These are phyloP conservation scores for Propsilocerus akamusi DNA, from an alignment of 1,140 invertebrate genomes.

Conservation along the genomic window DNA sequence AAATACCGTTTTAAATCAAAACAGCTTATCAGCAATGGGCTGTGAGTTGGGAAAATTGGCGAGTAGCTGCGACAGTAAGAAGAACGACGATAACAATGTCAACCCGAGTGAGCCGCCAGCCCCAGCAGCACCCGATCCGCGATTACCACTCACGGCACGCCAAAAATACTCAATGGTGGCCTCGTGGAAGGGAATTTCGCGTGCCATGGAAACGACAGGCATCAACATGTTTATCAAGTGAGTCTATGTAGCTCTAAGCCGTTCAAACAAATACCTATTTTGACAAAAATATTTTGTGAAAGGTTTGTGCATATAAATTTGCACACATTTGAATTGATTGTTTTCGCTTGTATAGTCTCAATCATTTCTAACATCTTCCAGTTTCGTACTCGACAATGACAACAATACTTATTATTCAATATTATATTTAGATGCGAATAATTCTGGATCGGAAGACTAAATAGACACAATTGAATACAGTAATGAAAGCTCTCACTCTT, in stretches of 20 bases:
- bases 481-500: no score
- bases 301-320: neutral
- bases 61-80: conserved; percentile 8
- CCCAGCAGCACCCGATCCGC: conserved; percentile 48
- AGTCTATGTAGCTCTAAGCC: conserved; percentile 29
- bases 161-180: conserved; percentile 76
- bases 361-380: no score
- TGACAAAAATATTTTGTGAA: neutral
- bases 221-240: conserved; percentile 82
- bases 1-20: no score
- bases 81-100: conserved; percentile 6
- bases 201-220: conserved; percentile 72
- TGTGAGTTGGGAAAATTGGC: conserved; percentile 59
- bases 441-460: no score
- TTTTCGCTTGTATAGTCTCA: neutral
- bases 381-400: no score
- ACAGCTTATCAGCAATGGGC: conserved; percentile 52
- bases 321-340: neutral
- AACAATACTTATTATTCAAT: no score
- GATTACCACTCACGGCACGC: conserved; percentile 62
- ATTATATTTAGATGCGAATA: no score
- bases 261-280: no score
- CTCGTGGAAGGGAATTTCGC: conserved; percentile 74
- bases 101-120: conserved; percentile 10
- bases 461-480: no score